A percentile compares a stretch with the other conserved stretches of the same genome.
Conservation (phyloP, 2,888 invertebrate genomes). For the Sthenelais limicola region DNA sequence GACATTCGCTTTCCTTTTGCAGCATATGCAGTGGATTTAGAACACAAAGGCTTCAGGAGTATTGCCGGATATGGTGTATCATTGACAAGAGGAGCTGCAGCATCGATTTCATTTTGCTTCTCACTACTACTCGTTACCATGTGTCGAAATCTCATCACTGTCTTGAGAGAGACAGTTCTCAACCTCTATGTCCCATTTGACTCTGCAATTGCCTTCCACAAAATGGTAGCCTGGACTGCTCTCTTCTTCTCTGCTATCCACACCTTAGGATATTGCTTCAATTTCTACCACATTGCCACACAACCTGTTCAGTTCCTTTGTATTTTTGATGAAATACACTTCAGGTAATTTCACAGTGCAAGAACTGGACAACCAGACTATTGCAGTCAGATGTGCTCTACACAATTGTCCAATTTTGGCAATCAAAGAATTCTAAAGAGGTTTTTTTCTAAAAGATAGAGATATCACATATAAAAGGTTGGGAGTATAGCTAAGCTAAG, state of each 20-base stretch:
- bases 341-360: conserved; percentile 75
- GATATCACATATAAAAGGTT: no score
- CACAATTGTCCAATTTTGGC: no score
- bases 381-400: no score
- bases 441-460: no score
- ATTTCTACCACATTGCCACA: conserved; percentile 79
- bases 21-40: conserved; percentile 74
- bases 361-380: no score
- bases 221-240: conserved; percentile 77
- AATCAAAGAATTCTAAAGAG: no score
- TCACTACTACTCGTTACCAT: conserved; percentile 77
- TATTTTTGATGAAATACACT: conserved; percentile 76
- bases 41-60: conserved; percentile 77
- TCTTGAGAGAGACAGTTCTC: conserved; percentile 76
- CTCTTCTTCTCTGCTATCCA: conserved; percentile 77
- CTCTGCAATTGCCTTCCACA: conserved; percentile 76
- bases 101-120: conserved; percentile 78
- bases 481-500: no score
- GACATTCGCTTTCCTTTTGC: no score
- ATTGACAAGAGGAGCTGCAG: conserved; percentile 78
- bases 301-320: conserved; percentile 78
- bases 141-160: conserved; percentile 77
- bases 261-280: conserved; percentile 77
- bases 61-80: conserved; percentile 78
- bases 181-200: conserved; percentile 78